Percentiles rank a stretch among this genome's conserved stretches.
These are phyloP conservation scores for Athene noctua DNA, from an alignment of 2,113 vertebrate genomes.

Conservation along the genomic window DNA sequence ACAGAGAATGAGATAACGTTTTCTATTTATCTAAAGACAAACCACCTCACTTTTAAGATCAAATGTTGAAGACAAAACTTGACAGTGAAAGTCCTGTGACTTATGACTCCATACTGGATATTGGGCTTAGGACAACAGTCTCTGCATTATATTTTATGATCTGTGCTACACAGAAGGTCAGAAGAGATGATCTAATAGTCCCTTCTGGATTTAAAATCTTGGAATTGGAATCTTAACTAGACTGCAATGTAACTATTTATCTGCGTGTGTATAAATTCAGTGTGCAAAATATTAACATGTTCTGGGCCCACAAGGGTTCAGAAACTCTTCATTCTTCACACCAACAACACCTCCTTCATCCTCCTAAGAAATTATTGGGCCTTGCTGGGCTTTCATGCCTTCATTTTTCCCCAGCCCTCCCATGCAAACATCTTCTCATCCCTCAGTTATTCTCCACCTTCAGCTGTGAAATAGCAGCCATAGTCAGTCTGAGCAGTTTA, in stretches of 20 bases:
- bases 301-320: background rate
- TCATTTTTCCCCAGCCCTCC: background rate
- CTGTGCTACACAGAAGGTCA: background rate
- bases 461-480: background rate
- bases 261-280: background rate
- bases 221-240: background rate
- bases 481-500: background rate
- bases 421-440: background rate
- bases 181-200: background rate
- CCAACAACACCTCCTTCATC: background rate
- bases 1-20: background rate
- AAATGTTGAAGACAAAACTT: background rate
- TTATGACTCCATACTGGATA: background rate
- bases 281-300: background rate
- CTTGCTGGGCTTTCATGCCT: background rate
- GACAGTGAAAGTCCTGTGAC: background rate
- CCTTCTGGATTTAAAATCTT: background rate
- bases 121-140: background rate
- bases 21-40: background rate
- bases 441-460: background rate
- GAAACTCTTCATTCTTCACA: background rate
- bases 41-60: background rate
- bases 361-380: background rate
- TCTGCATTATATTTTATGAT: background rate
- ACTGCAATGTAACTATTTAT: background rate